Percentiles rank a stretch among this genome's conserved stretches.
Conservation (phyloP, 2,797 vertebrate genomes). For the Halcyon badia region DNA sequence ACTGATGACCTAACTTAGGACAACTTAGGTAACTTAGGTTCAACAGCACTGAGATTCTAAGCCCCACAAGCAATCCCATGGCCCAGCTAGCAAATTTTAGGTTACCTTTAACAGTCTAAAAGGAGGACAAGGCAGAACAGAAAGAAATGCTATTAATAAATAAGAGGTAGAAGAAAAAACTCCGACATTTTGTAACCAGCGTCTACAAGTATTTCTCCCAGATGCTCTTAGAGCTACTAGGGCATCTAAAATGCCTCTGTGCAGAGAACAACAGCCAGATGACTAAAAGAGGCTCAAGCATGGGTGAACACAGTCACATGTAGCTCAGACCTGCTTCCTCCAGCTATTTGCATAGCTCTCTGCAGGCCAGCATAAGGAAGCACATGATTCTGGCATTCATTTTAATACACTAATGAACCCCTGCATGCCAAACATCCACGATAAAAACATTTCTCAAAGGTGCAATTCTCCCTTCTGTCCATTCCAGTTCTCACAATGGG, state of each 20-base stretch:
- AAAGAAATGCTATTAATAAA: neutral
- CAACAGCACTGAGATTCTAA: neutral
- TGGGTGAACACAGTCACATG: neutral
- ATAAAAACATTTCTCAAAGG: neutral
- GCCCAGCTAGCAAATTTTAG: neutral
- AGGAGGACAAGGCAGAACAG: neutral
- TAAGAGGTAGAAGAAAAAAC: neutral
- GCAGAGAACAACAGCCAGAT: neutral
- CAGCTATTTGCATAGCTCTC: conserved; percentile 1
- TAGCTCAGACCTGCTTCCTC: neutral
- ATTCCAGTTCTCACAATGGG: neutral
- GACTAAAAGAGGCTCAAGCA: neutral
- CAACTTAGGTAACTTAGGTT: neutral
- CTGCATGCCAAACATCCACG: neutral
- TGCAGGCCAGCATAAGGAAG: neutral
- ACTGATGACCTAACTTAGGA: neutral
- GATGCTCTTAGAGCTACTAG: neutral
- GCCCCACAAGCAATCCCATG: neutral
- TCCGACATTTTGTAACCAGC: neutral
- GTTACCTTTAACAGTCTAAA: neutral
- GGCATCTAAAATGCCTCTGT: neutral
- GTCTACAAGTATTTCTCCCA: neutral
- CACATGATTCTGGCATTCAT: neutral
- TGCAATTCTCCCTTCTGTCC: neutral
- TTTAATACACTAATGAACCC: neutral